Evolutionary conservation across 2,888 invertebrate species (phyloP).

Genomic region (Sminthurides aquaticus): DNA sequence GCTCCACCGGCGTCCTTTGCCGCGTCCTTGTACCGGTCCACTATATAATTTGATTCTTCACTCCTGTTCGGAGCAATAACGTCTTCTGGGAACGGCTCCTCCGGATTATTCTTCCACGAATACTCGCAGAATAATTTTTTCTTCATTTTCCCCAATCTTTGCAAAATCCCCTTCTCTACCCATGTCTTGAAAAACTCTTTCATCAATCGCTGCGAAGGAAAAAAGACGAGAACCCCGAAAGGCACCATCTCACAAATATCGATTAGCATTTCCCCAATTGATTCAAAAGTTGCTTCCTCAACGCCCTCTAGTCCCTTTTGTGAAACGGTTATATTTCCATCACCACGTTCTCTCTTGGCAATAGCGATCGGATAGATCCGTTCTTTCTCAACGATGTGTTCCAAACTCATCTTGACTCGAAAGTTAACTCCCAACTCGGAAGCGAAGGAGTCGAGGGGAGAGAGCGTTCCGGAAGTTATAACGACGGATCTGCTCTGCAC

Average conservation of each 20-base stretch:
- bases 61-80: constrained; percentile 2
- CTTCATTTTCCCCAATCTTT: constrained; percentile 12
- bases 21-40: constrained; percentile 24
- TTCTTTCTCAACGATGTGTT: constrained; percentile 27
- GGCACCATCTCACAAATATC: constrained; percentile 30
- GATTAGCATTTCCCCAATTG: constrained; percentile 25
- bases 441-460: constrained; percentile 30
- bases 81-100: too few relatives aligned
- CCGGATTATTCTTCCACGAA: too few relatives aligned
- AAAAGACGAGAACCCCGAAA: constrained; percentile 37
- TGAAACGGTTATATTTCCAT: not conserved
- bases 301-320: not conserved
- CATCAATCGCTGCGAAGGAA: constrained; percentile 29
- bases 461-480: constrained; percentile 37
- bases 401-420: constrained; percentile 17
- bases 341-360: not conserved
- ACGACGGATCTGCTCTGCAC: constrained; percentile 31
- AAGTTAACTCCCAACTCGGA: constrained; percentile 31
- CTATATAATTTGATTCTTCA: constrained; percentile 23
- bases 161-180: constrained; percentile 9
- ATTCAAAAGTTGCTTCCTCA: too few relatives aligned
- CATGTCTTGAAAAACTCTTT: constrained; percentile 20
- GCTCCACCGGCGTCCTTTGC: constrained; percentile 25
- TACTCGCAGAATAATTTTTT: constrained; percentile 32
- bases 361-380: constrained; percentile 26